Evolutionary conservation across 2,113 vertebrate genomes (phyloP).

Genomic region (Pterocles gutturalis): DNA sequence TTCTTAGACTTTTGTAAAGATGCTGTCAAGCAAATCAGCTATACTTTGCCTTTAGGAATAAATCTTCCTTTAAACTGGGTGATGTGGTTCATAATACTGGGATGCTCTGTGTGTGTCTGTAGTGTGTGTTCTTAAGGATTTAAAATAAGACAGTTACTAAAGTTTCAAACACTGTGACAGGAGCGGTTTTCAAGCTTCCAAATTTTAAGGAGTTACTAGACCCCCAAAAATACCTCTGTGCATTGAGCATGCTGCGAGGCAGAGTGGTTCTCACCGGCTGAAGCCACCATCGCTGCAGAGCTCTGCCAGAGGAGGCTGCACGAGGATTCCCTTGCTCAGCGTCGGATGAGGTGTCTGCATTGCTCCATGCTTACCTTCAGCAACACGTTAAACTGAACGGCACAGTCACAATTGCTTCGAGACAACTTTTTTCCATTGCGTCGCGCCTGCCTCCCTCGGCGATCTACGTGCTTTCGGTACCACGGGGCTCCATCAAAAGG

Average conservation of each 20-base stretch:
- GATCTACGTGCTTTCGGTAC: not conserved
- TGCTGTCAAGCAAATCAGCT: not conserved
- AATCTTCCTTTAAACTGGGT: not conserved
- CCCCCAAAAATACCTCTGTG: not conserved
- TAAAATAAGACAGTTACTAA: not conserved
- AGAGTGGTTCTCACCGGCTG: not conserved
- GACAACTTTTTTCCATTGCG: not conserved
- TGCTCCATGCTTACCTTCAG: not conserved
- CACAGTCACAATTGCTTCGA: not conserved
- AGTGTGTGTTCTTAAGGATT: not conserved
- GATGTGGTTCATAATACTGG: not conserved
- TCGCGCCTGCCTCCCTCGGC: not conserved
- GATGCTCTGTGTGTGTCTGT: not conserved
- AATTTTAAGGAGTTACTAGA: not conserved
- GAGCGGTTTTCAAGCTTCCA: not conserved
- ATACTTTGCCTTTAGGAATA: not conserved
- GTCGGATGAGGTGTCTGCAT: not conserved
- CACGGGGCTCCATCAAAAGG: not conserved
- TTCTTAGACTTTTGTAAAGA: not conserved
- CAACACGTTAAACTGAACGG: not conserved
- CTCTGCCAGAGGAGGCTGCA: not conserved
- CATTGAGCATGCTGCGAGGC: not conserved
- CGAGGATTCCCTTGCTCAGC: not conserved
- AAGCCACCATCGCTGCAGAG: not conserved
- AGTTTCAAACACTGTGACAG: not conserved